Conservation (phyloP, 2,797 vertebrate genomes). For the Lophius americanus region DNA sequence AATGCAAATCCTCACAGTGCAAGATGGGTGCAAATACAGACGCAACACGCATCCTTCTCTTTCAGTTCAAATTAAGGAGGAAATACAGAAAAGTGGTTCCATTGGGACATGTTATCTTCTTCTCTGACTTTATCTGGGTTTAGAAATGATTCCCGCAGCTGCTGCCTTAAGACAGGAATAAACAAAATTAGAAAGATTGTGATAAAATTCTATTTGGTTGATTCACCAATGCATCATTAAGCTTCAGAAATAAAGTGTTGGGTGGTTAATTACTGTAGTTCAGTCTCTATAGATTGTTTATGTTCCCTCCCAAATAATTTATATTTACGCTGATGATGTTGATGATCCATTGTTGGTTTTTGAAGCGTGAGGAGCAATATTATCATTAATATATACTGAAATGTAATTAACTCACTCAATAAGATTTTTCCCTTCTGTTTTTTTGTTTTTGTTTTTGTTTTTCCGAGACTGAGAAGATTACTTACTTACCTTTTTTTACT, state of each 20-base stretch:
- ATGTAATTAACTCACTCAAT: too few relatives aligned
- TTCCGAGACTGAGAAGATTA: too few relatives aligned
- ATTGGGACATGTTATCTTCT: constrained; percentile 72
- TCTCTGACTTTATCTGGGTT: constrained; percentile 71
- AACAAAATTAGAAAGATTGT: constrained; percentile 65
- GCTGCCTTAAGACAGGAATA: constrained; percentile 71
- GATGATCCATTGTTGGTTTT: constrained; percentile 81
- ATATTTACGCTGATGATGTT: constrained; percentile 53
- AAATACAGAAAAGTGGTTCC: constrained; percentile 73
- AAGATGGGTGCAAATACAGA: constrained; percentile 70
- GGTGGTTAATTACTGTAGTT: constrained; percentile 59
- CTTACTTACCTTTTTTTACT: too few relatives aligned
- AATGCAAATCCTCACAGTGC: constrained; percentile 78
- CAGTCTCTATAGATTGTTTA: constrained; percentile 32
- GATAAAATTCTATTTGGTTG: constrained; percentile 56
- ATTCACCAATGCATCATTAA: constrained; percentile 70
- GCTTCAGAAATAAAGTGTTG: constrained; percentile 59
- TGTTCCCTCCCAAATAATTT: constrained; percentile 16
- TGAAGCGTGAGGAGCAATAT: constrained; percentile 60
- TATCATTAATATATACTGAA: not conserved
- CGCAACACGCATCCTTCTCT: constrained; percentile 57
- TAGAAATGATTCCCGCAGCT: constrained; percentile 54
- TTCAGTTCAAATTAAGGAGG: constrained; percentile 79
- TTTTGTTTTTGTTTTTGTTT: too few relatives aligned
- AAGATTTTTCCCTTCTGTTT: too few relatives aligned